These are phyloP conservation scores for Ctenopoma kingsleyae DNA, from an alignment of 2,797 vertebrate species.

Conservation along the genomic window DNA sequence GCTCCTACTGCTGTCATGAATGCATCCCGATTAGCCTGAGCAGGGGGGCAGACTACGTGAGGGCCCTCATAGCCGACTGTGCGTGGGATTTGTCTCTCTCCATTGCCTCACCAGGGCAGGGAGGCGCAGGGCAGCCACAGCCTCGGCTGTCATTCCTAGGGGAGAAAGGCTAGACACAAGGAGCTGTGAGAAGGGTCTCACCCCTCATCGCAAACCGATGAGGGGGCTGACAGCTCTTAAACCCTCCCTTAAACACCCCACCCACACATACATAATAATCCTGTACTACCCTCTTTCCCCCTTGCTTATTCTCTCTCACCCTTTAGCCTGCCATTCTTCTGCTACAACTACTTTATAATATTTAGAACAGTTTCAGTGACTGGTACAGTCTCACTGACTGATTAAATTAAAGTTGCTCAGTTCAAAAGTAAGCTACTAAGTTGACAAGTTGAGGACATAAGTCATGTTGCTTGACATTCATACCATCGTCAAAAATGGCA, in stretches of 20 bases:
- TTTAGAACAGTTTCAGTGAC: constrained; percentile 31
- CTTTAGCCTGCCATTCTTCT: constrained; percentile 14
- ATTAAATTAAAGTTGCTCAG: constrained; percentile 16
- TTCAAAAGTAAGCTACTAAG: constrained; percentile 7
- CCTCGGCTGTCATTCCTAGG: constrained; percentile 82
- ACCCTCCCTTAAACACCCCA: constrained; percentile 35
- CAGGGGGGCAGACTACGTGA: constrained; percentile 67
- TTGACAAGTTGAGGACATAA: constrained; percentile 18
- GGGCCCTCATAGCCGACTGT: constrained; percentile 76
- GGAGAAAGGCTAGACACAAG: constrained; percentile 85
- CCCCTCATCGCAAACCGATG: constrained; percentile 56
- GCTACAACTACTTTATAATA: constrained; percentile 36
- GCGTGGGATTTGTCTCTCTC: constrained; percentile 74
- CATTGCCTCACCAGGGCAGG: constrained; percentile 71
- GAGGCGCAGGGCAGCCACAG: constrained; percentile 70
- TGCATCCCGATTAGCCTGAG: constrained; percentile 76
- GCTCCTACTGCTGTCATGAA: constrained; percentile 76
- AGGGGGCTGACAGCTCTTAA: constrained; percentile 70
- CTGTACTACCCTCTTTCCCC: not conserved
- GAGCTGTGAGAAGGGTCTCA: constrained; percentile 82
- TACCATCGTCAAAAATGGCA: constrained; percentile 49
- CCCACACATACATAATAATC: constrained; percentile 45
- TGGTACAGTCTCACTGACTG: constrained; percentile 16
- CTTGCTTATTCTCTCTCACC: constrained; percentile 5
- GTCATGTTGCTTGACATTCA: constrained; percentile 57